These are phyloP conservation scores for Drosophila ustulata DNA, from an alignment of 2,888 invertebrate genomes.

Conservation along the genomic window DNA sequence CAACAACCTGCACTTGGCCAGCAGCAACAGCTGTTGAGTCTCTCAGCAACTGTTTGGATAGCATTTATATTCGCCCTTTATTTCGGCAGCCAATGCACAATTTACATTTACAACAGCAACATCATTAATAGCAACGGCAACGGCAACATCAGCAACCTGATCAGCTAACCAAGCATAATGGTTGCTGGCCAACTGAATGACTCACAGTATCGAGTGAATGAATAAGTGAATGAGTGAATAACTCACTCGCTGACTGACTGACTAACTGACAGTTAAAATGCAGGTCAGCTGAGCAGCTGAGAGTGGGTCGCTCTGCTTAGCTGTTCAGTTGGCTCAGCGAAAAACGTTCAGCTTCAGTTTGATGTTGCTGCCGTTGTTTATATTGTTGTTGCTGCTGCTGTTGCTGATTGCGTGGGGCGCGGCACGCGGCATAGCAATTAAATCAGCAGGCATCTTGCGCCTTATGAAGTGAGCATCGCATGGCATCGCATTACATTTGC, in stretches of 20 bases:
- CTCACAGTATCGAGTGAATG: constrained; percentile 7
- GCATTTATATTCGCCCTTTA: not conserved
- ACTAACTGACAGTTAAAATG: constrained; percentile 15
- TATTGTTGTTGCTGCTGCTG: constrained; percentile 23
- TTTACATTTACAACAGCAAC: constrained; percentile 24
- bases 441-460: constrained; percentile 54
- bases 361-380: constrained; percentile 33
- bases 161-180: constrained; percentile 19
- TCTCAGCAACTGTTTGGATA: constrained; percentile 46
- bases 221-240: constrained; percentile 11
- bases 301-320: not conserved
- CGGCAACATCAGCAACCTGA: constrained; percentile 7
- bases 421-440: constrained; percentile 59
- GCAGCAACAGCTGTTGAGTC: constrained; percentile 34
- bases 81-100: not conserved
- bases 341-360: constrained; percentile 19
- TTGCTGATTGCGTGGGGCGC: constrained; percentile 30
- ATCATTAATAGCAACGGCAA: constrained; percentile 14
- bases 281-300: constrained; percentile 22
- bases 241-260: constrained; percentile 8
- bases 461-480: constrained; percentile 25
- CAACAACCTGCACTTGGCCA: constrained; percentile 35
- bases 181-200: constrained; percentile 22
- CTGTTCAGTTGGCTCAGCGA: constrained; percentile 26
- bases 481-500: constrained; percentile 57